Evolutionary conservation across 2,797 vertebrate species (phyloP), one percentile per base, ranked within the genome.

Genomic region (Esox lucius): DNA sequence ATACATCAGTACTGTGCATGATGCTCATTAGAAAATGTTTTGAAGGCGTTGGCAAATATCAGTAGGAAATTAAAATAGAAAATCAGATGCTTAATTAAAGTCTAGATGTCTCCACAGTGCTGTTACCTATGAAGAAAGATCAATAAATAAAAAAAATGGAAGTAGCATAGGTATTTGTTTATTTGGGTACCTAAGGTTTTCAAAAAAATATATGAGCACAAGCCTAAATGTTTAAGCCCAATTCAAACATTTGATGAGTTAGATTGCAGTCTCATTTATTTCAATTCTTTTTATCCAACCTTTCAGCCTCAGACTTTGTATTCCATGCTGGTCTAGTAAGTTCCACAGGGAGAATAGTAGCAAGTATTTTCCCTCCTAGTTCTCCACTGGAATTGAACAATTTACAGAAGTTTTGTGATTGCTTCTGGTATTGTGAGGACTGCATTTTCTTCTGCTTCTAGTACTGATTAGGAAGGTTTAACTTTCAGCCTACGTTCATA

Each of bases 111-210:
- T 4, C 42, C 11, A 46, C 12, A 12, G 42, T 13, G 42, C 42
- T 46, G 42, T 46, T 46, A 83, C 87, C 73, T 84, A 75, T 68
- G 17, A 72, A n/a, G 62, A 77, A 84, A 83, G 83, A 86, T 90
- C 87, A 86, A 90, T 61, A 24, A 61, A n/a, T n/a, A n/a, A 12
- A 4, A 24, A 59, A 59, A 9, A 59, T 2, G 8, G 3, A 59
- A 59, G 24, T 2, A 9, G 11, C 19, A 59, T 22, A 22, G 24
- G 56, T 61, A 61, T 22, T 87, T 78, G 84, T 88, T 87, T 78
- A 84, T 88, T 56, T 69, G 49, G 61, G 82, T 82, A 77, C 64
- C 7, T 35, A 61, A 75, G 68, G 33, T 74, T 72, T 56, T 70
- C 16, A 31, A 28, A 5, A 26, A 64, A 64, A 66, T 35, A 1